These are phyloP conservation scores for Pelusios castaneus DNA, from an alignment of 2,113 vertebrate species.

Conservation along the genomic window DNA sequence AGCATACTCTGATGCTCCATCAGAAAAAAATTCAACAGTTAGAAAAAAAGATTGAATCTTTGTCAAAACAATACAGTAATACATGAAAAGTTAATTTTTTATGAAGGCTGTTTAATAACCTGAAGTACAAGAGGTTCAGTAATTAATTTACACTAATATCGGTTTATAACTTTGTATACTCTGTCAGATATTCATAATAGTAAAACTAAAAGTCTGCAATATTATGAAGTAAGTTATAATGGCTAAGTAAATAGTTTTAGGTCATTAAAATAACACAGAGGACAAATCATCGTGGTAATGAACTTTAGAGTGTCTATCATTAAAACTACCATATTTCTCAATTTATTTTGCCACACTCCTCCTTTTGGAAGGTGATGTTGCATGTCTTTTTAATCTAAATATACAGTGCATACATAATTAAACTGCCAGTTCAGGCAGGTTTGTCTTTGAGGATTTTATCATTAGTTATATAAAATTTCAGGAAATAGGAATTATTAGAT, in stretches of 20 bases:
- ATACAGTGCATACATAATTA: not conserved
- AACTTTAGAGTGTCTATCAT: not conserved
- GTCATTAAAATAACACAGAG: not conserved
- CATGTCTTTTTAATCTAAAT: not conserved
- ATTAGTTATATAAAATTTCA: not conserved
- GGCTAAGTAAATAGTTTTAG: not conserved
- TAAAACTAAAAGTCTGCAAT: not conserved
- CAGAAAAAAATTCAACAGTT: not conserved
- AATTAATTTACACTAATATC: not conserved
- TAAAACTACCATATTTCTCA: not conserved
- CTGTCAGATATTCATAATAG: not conserved
- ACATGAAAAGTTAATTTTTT: not conserved
- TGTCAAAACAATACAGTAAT: not conserved
- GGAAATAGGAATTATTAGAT: not conserved
- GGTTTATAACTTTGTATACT: not conserved
- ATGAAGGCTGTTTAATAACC: not conserved
- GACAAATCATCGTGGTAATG: not conserved
- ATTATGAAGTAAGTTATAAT: not conserved
- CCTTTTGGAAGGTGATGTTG: not conserved
- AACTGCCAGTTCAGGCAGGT: rapidly evolving
- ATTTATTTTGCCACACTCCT: not conserved
- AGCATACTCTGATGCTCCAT: not conserved
- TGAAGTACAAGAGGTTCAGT: not conserved
- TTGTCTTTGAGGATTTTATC: not conserved
- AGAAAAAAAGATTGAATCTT: not conserved